Base-by-base conservation (phyloP, 2,113 vertebrate species). In the Campylomormyrus numenius region DNA sequence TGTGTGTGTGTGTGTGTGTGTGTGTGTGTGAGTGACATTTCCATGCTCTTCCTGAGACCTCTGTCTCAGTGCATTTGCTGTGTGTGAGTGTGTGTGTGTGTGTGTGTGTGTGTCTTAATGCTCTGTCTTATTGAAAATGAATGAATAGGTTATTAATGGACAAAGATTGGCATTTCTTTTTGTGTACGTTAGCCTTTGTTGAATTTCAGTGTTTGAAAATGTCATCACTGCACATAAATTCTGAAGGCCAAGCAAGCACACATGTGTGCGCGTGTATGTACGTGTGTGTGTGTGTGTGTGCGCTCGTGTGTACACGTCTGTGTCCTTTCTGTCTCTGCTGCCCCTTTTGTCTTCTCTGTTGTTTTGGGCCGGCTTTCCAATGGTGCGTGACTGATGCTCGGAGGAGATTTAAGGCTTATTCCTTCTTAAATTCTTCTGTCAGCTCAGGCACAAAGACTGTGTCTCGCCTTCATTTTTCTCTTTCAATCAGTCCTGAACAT, bases 321-420 rank as follows among this genome's bases (percentile, higher is more conserved):
- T 50, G n/a, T 77, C 48, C 27, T 89, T 90, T 10, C 56, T 56
- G 13, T 35, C 10, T 35, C 88, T 39, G n/a, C 48, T 80, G 70
- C 49, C 31, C 77, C 70, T 48, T 17, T 49, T 46, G 80, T 50
- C 31, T 48, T 56, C 87, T 35, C 42, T 35, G 88, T 58, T 74
- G 90, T 88, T 92, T 91, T 90, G 86, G 27, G n/a, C n/a, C n/a
- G 85, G 31, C 85, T 77, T 31, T 86, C 49, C 74, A 91, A 89
- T 62, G 87, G 58, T 49, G 91, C 80, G 49, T 93, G 88, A 90
- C 50, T 24, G 24, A 46, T 46, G 89, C 52, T 42, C 46, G 19
- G 77, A 90, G 92, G 91, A 94, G 91, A 94, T 92, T 94, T 90
- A 93, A 93, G 92, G 90, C 91, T 93, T 91, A 92, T 90, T 93